Base-by-base conservation (phyloP, 2,113 vertebrate species). In the Lontra canadensis region DNA sequence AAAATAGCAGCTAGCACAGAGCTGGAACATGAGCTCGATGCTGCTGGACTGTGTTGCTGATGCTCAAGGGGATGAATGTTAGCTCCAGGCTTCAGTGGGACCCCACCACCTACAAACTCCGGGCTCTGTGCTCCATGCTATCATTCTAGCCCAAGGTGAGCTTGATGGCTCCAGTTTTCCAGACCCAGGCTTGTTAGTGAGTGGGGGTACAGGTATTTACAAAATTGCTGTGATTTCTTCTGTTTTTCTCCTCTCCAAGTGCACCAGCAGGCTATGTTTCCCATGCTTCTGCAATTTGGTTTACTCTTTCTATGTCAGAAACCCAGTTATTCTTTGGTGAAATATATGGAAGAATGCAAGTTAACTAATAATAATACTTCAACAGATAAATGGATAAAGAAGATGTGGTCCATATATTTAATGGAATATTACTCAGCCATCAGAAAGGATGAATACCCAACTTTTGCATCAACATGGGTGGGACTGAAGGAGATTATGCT, bases 1-100 rank as follows among this genome's bases (percentile, higher is more conserved):
- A 34, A 78, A 39, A 52, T 61, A 31, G 23, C 25, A 31, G 11
- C 49, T 36, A 59, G 49, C 59, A 23, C 4, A 12, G 18, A 31
- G 39, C 57, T 7, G 1, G 67, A 26, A 44, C 31, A n/a, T 31
- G 25, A 20, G 39, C 36, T 73, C 21, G 0, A 4, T 26, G 34
- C 25, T 34, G 44, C 26, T 12, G 1, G 7, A 26, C 0, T 0
- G 0, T n/a, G 65, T n/a, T 36, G 34, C 25, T 3, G 20, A 11
- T 29, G n/a, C 5, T 10, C 34, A 36, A 17, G 3, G 15, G 79
- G 44, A 4, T 23, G n/a, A 55, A 12, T 25, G 7, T 25, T 9
- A 44, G 59, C 14, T 20, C 2, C 23, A 47, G 57, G 26, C 36
- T 88, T 80, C 61, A 8, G 10, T 23, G 36, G n/a, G 20, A 5